Conservation (phyloP, 2,797 vertebrate genomes). For the Sebastes cheni region DNA sequence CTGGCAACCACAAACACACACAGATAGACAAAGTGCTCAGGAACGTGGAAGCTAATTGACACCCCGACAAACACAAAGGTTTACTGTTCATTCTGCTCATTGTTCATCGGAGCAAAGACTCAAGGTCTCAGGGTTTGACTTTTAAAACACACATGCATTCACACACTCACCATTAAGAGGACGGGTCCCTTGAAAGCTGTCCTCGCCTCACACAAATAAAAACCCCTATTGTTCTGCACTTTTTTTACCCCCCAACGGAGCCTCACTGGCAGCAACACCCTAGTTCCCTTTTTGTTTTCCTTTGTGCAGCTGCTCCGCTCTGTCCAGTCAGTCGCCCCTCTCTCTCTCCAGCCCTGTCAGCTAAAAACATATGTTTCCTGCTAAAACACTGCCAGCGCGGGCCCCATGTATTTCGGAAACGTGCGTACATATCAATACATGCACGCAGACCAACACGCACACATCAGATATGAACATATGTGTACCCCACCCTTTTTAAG, state of each 20-base stretch:
- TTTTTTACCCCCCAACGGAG: constrained; percentile 32
- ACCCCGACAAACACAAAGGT: constrained; percentile 24
- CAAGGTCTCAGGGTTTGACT: constrained; percentile 20
- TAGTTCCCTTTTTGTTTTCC: constrained; percentile 68
- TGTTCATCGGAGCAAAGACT: constrained; percentile 45
- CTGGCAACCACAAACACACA: constrained; percentile 17
- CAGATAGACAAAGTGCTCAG: constrained; percentile 52
- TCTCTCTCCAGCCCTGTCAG: constrained; percentile 61
- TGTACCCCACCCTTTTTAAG: constrained; percentile 53
- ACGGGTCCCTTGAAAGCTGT: constrained; percentile 18
- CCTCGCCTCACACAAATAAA: constrained; percentile 24
- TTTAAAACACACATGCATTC: constrained; percentile 24
- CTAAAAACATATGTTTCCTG: constrained; percentile 80
- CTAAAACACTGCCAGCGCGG: background rate
- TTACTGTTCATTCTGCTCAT: constrained; percentile 31
- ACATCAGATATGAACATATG: constrained; percentile 61
- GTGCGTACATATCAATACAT: constrained; percentile 50
- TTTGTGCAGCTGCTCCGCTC: constrained; percentile 67
- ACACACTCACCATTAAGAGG: constrained; percentile 52
- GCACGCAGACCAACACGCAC: constrained; percentile 1
- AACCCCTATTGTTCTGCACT: background rate
- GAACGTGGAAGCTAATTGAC: constrained; percentile 64
- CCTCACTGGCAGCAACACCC: constrained; percentile 56
- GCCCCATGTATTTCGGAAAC: constrained; percentile 15
- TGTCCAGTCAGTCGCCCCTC: constrained; percentile 4